Evolutionary conservation across 2,113 vertebrate genomes (phyloP).

Genomic region (Phylloscopus whistleri): DNA sequence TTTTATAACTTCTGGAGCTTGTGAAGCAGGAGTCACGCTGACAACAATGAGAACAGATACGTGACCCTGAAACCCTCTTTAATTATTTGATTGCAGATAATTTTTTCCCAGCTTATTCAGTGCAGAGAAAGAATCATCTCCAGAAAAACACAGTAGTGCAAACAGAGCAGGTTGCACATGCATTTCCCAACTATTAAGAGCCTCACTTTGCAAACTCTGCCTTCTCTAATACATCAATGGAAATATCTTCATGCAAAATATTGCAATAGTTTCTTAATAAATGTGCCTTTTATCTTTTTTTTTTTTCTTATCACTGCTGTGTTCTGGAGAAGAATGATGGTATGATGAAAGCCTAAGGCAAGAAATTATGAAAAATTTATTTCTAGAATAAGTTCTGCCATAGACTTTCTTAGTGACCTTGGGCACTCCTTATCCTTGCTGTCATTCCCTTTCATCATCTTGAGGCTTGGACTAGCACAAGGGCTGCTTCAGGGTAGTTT

Average conservation of each 20-base stretch:
- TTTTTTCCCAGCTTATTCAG: not conserved
- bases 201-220: not conserved
- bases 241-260: not conserved
- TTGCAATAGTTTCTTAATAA: not conserved
- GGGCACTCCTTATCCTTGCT: not conserved
- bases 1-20: not conserved
- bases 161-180: not conserved
- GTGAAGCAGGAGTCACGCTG: not conserved
- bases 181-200: not conserved
- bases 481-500: not conserved
- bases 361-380: not conserved
- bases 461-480: not conserved
- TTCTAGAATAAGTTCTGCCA: not conserved
- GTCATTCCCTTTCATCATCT: constrained; percentile 44
- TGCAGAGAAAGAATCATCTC: not conserved
- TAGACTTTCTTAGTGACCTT: not conserved
- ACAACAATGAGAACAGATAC: not conserved
- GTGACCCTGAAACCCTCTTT: not conserved
- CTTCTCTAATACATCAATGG: not conserved
- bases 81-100: not conserved
- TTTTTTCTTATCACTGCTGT: not conserved
- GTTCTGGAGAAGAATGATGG: not conserved
- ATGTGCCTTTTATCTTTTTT: not conserved
- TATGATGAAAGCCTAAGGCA: not conserved
- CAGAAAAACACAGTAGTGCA: not conserved